Evolutionary conservation across 2,797 vertebrate genomes (phyloP), one percentile per base, ranked within the genome.

Genomic region (Euthynnus affinis): DNA sequence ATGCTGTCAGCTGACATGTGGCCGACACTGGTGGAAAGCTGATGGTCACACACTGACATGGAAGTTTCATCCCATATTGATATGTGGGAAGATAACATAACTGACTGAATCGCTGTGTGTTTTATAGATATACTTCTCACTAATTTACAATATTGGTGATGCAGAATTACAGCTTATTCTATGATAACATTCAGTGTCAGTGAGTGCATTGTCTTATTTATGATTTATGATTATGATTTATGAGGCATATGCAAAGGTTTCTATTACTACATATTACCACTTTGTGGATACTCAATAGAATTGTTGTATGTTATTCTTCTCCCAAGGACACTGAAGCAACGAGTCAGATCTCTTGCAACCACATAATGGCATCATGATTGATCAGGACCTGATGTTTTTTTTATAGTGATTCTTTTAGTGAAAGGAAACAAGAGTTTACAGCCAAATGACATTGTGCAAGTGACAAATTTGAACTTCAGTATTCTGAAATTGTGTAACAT

Each of bases 31-130:
- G 67, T 29, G n/a, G 17, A 37, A 32, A 9, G 42, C 61, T 52
- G 73, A 67, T 60, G 59, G 61, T 87, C 76, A 48, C 32, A 60
- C 37, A 17, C 22, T 27, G 61, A 78, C 77, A 71, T 52, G 53
- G 66, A 52, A 44, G 58, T 78, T 70, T 75, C 67, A 72, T 44
- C 25, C 13, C 14, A 4, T 73, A 23, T 72, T 67, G 66, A 85
- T 67, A 34, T 58, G 63, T 57, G 37, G 23, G 27, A 51, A 57
- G 52, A 62, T 48, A 48, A 48, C 53, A 48, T 44, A 9, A 32
- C n/a, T 53, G 42, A 44, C 20, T 25, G 56, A 48, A 46, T 58
- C 44, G 46, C 51, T 66, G 63, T 49, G 5, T 60, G 55, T 71
- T 68, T 55, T 27, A 12, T 40, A 13, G 37, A 40, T 40, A 13